These are phyloP conservation scores for Hyalella azteca DNA, from an alignment of 2,888 invertebrate genomes.

Conservation along the genomic window DNA sequence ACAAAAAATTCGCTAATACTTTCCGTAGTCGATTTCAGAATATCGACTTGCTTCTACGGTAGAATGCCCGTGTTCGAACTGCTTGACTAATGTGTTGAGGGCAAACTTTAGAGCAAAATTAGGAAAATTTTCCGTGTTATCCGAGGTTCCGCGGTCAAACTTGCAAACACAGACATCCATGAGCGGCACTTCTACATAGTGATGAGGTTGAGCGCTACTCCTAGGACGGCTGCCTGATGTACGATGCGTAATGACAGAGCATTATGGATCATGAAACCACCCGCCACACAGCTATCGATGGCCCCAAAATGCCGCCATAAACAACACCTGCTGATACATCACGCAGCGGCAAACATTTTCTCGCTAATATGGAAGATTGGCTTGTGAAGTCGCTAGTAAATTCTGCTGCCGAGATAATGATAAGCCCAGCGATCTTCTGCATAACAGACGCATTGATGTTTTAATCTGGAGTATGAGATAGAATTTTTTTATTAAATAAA, in stretches of 20 bases:
- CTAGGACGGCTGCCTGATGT: not conserved
- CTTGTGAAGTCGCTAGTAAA: not conserved
- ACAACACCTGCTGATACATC: not conserved
- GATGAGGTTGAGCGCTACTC: not conserved
- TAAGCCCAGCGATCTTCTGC: not conserved
- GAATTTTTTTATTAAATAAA: not conserved
- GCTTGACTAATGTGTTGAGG: too few species aligned
- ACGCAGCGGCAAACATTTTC: not conserved
- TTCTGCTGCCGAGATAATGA: not conserved
- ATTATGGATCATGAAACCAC: not conserved
- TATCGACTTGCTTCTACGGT: too few species aligned
- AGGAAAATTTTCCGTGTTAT: too few species aligned
- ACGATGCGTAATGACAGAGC: constrained; percentile 4
- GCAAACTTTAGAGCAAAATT: too few species aligned
- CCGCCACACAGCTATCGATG: constrained; percentile 2
- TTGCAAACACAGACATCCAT: too few species aligned
- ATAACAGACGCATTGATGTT: not conserved
- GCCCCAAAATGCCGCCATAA: constrained; percentile 2
- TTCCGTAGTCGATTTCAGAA: too few species aligned
- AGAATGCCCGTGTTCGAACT: too few species aligned
- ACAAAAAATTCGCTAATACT: too few species aligned
- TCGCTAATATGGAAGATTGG: constrained; percentile 1
- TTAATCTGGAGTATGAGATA: not conserved
- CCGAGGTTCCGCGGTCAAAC: too few species aligned
- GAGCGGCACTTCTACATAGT: too few species aligned